Conservation (phyloP, 2,888 invertebrate genomes). For the Mesorhabditis sp. region DNA sequence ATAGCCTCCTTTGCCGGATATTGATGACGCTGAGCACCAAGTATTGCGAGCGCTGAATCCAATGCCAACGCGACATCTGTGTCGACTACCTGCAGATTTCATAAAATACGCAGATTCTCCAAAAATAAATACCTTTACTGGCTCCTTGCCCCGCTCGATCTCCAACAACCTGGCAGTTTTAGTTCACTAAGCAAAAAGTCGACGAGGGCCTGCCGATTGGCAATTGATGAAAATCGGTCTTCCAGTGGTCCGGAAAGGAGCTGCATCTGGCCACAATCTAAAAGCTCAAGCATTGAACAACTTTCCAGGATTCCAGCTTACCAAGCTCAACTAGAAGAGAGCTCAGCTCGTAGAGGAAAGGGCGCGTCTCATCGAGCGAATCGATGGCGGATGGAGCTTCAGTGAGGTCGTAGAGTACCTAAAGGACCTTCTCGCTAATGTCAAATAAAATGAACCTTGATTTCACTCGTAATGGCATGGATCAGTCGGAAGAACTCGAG, state of each 20-base stretch:
- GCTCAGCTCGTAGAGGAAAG: constrained; percentile 4
- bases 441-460: background rate
- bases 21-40: too few species aligned
- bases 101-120: background rate
- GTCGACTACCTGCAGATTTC: background rate
- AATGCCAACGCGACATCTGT: background rate
- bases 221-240: background rate
- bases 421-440: background rate
- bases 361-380: background rate
- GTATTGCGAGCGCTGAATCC: background rate
- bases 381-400: constrained; percentile 1
- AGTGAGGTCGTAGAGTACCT: background rate
- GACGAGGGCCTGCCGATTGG: background rate
- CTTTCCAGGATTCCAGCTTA: background rate
- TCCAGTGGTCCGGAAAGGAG: background rate
- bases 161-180: background rate
- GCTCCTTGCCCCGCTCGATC: background rate
- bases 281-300: background rate
- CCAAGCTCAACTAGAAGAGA: background rate
- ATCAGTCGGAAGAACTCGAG: background rate
- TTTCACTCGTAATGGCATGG: background rate
- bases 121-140: background rate
- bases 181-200: constrained; percentile 3
- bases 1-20: too few species aligned
- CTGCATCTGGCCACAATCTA: background rate